Evolutionary conservation across 2,113 vertebrate species (phyloP).

Genomic region (Brachyhypopomus occidentalis): DNA sequence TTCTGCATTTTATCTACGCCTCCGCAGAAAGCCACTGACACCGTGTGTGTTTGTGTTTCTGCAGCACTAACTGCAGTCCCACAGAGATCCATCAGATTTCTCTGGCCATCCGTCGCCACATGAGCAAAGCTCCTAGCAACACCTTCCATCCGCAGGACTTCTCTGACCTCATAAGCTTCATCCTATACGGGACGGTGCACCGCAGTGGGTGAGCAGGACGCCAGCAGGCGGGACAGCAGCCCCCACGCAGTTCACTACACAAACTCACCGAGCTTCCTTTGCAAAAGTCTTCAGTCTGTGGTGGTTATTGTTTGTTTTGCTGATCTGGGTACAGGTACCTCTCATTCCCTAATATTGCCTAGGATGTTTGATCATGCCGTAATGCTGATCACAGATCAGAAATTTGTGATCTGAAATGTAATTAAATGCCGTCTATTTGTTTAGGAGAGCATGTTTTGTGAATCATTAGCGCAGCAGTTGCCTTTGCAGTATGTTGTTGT

Average conservation of each 20-base stretch:
- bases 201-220: slow-evolving; percentile 83
- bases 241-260: neutral
- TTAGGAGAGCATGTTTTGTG: no score
- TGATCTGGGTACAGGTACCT: no score
- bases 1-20: neutral
- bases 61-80: slow-evolving; percentile 84
- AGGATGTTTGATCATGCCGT: no score
- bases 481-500: no score
- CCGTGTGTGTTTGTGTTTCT: slow-evolving; percentile 33
- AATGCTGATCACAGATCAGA: neutral
- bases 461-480: no score
- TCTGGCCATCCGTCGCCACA: slow-evolving; percentile 88
- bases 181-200: slow-evolving; percentile 93
- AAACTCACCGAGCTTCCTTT: neutral
- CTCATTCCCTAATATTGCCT: no score
- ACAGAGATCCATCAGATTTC: slow-evolving; percentile 94
- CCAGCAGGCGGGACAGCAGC: no score
- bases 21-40: neutral
- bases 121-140: slow-evolving; percentile 92
- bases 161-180: slow-evolving; percentile 98
- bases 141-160: slow-evolving; percentile 98
- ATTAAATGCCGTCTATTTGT: no score
- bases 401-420: neutral
- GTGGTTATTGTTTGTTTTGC: no score
- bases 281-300: no score